Evolutionary conservation across 1,140 invertebrate genomes (phyloP), one percentile per base, ranked within the genome.

Genomic region (Aleiodes sp.): DNA sequence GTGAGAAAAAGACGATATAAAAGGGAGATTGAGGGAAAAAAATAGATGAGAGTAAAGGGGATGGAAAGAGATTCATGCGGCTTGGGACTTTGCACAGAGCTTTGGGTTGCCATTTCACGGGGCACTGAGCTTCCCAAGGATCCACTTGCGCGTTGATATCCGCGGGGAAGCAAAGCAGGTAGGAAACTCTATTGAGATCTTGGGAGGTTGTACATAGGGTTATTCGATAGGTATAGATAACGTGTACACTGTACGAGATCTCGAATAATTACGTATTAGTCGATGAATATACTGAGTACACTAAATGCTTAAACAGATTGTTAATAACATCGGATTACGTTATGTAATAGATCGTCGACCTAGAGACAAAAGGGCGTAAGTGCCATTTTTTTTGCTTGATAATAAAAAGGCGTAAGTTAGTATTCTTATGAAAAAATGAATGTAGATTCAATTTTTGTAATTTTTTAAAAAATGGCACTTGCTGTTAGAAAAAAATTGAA

Each of bases 61-160:
- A n/a, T n/a, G n/a, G n/a, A n/a, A 29, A 31, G 16, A n/a, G 16
- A 10, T 31, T 26, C 16, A 7, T 31, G 24, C 10, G 41, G 28
- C 12, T 16, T 60, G 24, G 10, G 57, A 60, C 9, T 60, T 43
- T 43, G 37, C n/a, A 65, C 37, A 46, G n/a, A 65, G 41, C 37
- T 65, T 65, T 28, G 41, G 39, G n/a, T n/a, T 14, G 63, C 63
- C 39, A 65, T 65, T 65, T 65, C 63, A 65, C 63, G 63, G 63
- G n/a, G 63, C 63, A 16, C 37, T 52, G 63, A 31, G 19, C 31
- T 43, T 65, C 39, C 39, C 39, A 26, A 16, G 57, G 24, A 56
- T 56, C 19, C 52, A 9, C 52, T 26, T 10, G 52, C n/a, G 24
- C 12, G 24, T 46, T n/a, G n/a, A n/a, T n/a, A n/a, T n/a, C n/a